phyloP scores from a whole-genome alignment of 2,797 vertebrate species.

The Scomberomorus guttatus region DNA sequence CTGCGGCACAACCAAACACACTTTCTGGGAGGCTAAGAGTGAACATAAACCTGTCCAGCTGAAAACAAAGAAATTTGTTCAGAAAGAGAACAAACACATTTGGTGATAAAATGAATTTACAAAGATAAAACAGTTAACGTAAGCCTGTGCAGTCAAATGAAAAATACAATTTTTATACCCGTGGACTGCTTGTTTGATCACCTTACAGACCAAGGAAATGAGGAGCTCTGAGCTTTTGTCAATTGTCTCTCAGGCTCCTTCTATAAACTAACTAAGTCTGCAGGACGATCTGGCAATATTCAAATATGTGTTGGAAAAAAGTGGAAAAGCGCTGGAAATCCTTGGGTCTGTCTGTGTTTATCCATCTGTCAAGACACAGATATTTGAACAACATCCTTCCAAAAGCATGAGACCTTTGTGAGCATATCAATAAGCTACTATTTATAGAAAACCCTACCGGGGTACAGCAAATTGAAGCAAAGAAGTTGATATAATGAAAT shows the following conservation, averaged over 20 bases:
- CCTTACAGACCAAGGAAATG: conserved; percentile 36
- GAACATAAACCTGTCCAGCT: conserved; percentile 38
- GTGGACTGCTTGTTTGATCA: conserved; percentile 56
- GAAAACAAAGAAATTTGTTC: conserved; percentile 37
- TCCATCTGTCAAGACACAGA: conserved; percentile 35
- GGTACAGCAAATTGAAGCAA: not conserved
- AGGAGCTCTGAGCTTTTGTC: conserved; percentile 49
- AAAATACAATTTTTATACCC: conserved; percentile 27
- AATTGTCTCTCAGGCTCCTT: conserved; percentile 44
- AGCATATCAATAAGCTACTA: not conserved
- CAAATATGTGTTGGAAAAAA: conserved; percentile 40
- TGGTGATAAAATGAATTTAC: conserved; percentile 32
- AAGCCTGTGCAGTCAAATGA: conserved; percentile 29
- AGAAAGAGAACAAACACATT: conserved; percentile 24
- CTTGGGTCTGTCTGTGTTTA: conserved; percentile 23
- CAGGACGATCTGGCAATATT: conserved; percentile 36
- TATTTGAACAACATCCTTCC: conserved; percentile 16
- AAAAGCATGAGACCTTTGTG: not conserved
- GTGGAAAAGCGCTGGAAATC: conserved; percentile 31
- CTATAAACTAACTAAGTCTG: conserved; percentile 30
- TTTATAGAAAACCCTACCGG: not conserved
- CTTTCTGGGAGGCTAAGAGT: conserved; percentile 4
- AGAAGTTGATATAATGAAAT: not conserved
- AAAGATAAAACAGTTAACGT: conserved; percentile 37
- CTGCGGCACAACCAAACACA: conserved; percentile 17